Evolutionary conservation across 64 coral and sea anemone genomes (phyloP).

Genomic region (Cladopsammia gracilis): DNA sequence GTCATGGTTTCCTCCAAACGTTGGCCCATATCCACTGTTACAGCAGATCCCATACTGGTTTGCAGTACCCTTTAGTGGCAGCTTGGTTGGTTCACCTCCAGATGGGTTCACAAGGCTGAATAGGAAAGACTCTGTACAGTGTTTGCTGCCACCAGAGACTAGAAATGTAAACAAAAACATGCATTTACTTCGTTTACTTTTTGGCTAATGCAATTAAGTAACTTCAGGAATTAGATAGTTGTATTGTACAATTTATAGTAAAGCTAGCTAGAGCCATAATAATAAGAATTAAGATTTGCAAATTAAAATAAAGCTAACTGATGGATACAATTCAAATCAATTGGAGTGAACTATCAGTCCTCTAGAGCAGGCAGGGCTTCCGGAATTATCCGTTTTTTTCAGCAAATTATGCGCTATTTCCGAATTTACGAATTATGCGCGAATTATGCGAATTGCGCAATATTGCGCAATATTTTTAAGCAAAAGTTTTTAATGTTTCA

Average conservation of each 20-base stretch:
- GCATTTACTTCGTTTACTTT: too few species aligned
- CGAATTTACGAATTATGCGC: background rate
- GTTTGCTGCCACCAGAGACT: background rate
- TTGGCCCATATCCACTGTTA: slow-evolving; percentile 47
- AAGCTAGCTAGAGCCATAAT: too few species aligned
- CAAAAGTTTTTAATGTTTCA: too few species aligned
- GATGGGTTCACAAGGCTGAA: slow-evolving; percentile 78
- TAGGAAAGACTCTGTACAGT: slow-evolving; percentile 32
- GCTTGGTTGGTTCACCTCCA: slow-evolving; percentile 18
- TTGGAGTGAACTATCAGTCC: too few species aligned
- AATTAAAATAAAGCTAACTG: too few species aligned
- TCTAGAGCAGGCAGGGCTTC: too few species aligned
- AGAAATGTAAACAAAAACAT: background rate
- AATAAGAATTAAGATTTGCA: too few species aligned
- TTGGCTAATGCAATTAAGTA: too few species aligned
- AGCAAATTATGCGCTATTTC: background rate
- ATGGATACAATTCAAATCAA: too few species aligned
- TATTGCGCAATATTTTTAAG: too few species aligned
- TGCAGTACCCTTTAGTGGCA: slow-evolving; percentile 20
- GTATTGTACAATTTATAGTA: too few species aligned
- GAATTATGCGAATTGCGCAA: background rate
- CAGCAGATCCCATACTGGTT: slow-evolving; percentile 35
- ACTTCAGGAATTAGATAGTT: background rate
- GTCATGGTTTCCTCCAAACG: slow-evolving; percentile 67
- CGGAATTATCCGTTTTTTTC: background rate